A percentile compares a stretch with the other conserved stretches of the same genome.
Conservation (phyloP, 2,113 vertebrate species). For the Suricata suricatta region DNA sequence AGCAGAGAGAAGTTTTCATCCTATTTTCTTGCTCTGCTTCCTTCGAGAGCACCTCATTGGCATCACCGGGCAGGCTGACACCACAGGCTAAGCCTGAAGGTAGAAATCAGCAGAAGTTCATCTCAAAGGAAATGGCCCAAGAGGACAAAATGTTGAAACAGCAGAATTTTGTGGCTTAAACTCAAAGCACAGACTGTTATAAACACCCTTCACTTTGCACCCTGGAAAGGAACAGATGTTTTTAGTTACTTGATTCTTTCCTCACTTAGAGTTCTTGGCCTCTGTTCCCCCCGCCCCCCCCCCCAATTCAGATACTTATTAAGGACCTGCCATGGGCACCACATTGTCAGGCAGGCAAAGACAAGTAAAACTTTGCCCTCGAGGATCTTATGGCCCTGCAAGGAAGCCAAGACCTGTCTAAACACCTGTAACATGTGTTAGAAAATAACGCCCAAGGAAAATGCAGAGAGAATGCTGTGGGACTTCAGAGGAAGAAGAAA, state of each 20-base stretch:
- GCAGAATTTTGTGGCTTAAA: not conserved
- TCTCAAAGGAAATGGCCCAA: slow-evolving; percentile 44
- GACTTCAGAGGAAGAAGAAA: not conserved
- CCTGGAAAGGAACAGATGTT: not conserved
- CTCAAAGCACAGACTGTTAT: not conserved
- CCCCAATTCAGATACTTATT: not conserved
- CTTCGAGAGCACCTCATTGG: not conserved
- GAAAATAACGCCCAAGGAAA: not conserved
- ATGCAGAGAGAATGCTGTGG: not conserved
- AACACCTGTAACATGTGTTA: not conserved
- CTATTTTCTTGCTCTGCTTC: not conserved
- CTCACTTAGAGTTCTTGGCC: not conserved
- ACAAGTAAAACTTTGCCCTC: not conserved
- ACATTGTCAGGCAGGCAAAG: not conserved
- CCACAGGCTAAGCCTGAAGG: not conserved
- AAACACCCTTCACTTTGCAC: not conserved
- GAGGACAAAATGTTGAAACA: slow-evolving; percentile 26
- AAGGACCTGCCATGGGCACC: not conserved
- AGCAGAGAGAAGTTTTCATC: not conserved
- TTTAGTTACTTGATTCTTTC: slow-evolving; percentile 14
- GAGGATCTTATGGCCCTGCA: not conserved
- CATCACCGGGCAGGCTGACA: not conserved
- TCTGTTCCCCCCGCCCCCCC: not conserved
- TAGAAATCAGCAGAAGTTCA: slow-evolving; percentile 1
- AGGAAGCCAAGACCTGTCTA: not conserved